Conservation (phyloP, 2,888 invertebrate genomes). For the Drosophila villosipedis region DNA sequence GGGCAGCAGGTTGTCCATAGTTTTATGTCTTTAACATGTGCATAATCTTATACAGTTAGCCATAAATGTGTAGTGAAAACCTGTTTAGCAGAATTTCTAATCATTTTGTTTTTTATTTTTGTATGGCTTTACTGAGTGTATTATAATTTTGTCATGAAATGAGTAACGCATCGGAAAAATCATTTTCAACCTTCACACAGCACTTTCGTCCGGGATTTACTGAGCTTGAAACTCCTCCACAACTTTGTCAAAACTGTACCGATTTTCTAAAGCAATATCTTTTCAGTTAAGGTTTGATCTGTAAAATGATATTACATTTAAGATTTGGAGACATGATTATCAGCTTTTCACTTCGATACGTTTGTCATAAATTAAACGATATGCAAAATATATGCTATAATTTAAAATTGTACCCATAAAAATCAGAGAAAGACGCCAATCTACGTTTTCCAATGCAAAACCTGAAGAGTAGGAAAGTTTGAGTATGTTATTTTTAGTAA, state of each 20-base stretch:
- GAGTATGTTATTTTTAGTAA: not conserved
- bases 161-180: not conserved
- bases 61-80: slow-evolving; percentile 2
- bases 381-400: not conserved
- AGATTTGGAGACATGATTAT: not conserved
- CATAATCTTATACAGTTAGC: slow-evolving; percentile 11
- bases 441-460: not conserved
- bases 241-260: not conserved
- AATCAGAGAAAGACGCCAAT: not conserved
- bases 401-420: not conserved
- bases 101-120: not conserved
- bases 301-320: not conserved
- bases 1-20: slow-evolving; percentile 1
- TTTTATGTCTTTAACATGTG: not conserved
- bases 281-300: not conserved
- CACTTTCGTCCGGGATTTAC: not conserved
- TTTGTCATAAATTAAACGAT: not conserved
- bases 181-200: not conserved
- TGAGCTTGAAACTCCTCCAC: not conserved
- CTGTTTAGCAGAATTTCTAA: not conserved
- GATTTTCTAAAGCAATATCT: not conserved
- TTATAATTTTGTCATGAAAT: not conserved
- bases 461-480: not conserved
- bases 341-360: not conserved
- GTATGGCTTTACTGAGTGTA: not conserved